Evolutionary conservation across 2,888 invertebrate genomes (phyloP).

Genomic region (Agrotis clavis): DNA sequence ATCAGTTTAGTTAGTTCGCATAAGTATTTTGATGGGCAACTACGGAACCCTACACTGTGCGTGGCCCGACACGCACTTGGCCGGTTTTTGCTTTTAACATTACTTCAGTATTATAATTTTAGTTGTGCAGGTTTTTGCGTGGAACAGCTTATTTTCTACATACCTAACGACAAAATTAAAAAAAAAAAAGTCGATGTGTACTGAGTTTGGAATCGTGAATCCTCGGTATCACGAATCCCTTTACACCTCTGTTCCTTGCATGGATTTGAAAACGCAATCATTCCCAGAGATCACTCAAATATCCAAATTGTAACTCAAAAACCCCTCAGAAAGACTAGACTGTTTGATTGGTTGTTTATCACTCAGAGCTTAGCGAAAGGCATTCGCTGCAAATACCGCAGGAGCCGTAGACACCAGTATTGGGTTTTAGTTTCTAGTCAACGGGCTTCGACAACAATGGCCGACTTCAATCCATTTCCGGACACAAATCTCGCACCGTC

Average conservation of each 20-base stretch:
- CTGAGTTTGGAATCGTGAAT: not conserved
- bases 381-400: slow-evolving; percentile 69
- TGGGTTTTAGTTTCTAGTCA: slow-evolving; percentile 78
- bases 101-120: too few relatives aligned
- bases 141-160: too few relatives aligned
- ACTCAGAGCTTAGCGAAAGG: slow-evolving; percentile 64
- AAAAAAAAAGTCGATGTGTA: not conserved
- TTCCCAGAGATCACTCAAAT: slow-evolving; percentile 2
- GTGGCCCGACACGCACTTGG: too few relatives aligned
- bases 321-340: slow-evolving; percentile 44
- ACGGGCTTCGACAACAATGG: slow-evolving; percentile 80
- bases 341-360: slow-evolving; percentile 69
- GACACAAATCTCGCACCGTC: slow-evolving; percentile 82
- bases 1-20: too few relatives aligned
- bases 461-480: slow-evolving; percentile 84
- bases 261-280: not conserved
- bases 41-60: too few relatives aligned
- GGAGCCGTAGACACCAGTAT: slow-evolving; percentile 72
- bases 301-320: slow-evolving; percentile 29
- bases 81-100: too few relatives aligned
- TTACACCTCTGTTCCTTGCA: not conserved
- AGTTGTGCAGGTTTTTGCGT: too few relatives aligned
- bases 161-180: too few relatives aligned
- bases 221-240: not conserved
- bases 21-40: too few relatives aligned